Evolutionary conservation across 2,113 vertebrate species (phyloP), one percentile per base, ranked within the genome.

Genomic region (Maccullochella peelii): DNA sequence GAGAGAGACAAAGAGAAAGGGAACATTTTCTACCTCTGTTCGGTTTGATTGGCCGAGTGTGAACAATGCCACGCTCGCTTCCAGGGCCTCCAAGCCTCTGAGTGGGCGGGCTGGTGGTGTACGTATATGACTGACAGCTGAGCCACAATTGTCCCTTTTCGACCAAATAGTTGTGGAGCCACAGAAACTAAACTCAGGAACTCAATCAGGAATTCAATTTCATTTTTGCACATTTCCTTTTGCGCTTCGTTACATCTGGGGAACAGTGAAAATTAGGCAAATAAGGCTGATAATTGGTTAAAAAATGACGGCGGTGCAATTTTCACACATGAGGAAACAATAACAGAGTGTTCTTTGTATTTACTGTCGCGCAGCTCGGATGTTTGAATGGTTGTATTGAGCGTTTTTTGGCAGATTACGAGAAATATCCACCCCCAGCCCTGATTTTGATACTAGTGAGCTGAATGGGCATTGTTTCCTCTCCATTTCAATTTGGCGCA

Each of bases 11-110:
- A 73, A 79, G 74, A 66, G 36, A 59, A 79, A 44, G 42, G 44
- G 20, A 52, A 40, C 72, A 20, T 63, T 63, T 59, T 30, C 36
- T 33, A 38, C 76, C 61, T 79, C 59, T 15, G 18, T 49, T 77
- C 11, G 3, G 14, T 68, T 54, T 18, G 33, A 50, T 69, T 42
- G 54, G 62, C 47, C 54, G 9, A 44, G 58, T 61, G 42, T 59
- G 73, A 68, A 59, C 42, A 7, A 21, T 9, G 30, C 30, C 54
- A 7, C 54, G 27, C 15, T 36, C 15, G 1, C 30, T 30, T 30
- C 18, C 61, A 5, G 1, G 4, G 44, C 40, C 33, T 25, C 52
- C 44, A 2, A 30, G 16, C 42, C 15, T 52, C 30, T 18, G 36
- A 15, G 14, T 30, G 21, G 25, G 49, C 25, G 25, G 50, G 50